phyloP scores from a whole-genome alignment of 1,140 invertebrate species.

The Melipona quadrifasciata region DNA sequence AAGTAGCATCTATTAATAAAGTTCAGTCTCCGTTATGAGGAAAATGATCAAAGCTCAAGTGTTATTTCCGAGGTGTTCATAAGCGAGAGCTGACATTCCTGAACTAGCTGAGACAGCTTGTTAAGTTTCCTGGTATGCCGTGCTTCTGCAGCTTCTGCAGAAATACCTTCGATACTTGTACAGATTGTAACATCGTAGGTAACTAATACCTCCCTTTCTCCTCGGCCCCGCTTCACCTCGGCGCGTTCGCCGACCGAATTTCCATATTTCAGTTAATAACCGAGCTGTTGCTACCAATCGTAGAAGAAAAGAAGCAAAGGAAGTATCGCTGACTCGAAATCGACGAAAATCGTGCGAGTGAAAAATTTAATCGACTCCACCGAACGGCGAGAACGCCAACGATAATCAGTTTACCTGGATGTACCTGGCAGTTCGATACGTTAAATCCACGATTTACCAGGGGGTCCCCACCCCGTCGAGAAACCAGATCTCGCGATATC shows the following conservation, averaged over 20 bases:
- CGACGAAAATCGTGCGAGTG: too few species aligned
- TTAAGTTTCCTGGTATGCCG: slow-evolving; percentile 57
- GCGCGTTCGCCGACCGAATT: slow-evolving; percentile 15
- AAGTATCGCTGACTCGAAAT: too few species aligned
- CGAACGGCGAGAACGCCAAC: neutral
- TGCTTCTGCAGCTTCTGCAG: slow-evolving; percentile 22
- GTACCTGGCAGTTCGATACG: neutral
- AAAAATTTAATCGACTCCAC: too few species aligned
- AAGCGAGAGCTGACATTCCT: slow-evolving; percentile 46
- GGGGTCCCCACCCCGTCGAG: too few species aligned
- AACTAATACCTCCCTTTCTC: slow-evolving; percentile 30
- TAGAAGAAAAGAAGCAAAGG: neutral
- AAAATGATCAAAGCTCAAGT: slow-evolving; percentile 32
- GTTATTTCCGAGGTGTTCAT: slow-evolving; percentile 46
- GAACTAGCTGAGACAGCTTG: slow-evolving; percentile 53
- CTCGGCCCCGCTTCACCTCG: too few species aligned
- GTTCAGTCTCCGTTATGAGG: too few species aligned
- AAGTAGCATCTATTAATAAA: neutral
- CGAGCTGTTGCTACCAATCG: slow-evolving; percentile 19
- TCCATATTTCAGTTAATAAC: slow-evolving; percentile 34
- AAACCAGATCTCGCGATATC: neutral
- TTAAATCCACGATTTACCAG: neutral
- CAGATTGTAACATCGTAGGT: slow-evolving; percentile 50
- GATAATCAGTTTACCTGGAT: neutral
- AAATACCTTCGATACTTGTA: slow-evolving; percentile 63